Evolutionary conservation across 2,797 vertebrate species (phyloP).

Genomic region (Pangasius larnaudii): DNA sequence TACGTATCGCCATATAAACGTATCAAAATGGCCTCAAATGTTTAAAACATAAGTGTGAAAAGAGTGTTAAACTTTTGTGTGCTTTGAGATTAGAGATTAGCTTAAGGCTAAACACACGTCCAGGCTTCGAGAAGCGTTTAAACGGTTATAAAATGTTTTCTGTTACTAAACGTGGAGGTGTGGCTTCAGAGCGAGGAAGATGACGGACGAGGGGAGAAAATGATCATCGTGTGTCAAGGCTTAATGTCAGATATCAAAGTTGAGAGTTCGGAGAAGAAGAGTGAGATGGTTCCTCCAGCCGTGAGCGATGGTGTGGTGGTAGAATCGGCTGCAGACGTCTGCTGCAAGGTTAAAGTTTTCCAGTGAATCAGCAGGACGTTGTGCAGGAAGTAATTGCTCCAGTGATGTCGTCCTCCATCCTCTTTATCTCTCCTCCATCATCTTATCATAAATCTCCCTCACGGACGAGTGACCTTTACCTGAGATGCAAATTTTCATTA

Average conservation of each 20-base stretch:
- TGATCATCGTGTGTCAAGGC: not conserved
- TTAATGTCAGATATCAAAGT: not conserved
- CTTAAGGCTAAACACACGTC: too few species aligned
- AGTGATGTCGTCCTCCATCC: slow-evolving; percentile 60
- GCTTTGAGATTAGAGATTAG: too few species aligned
- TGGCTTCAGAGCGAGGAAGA: not conserved
- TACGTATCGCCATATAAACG: too few species aligned
- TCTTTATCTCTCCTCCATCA: slow-evolving; percentile 54
- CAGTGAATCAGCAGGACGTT: slow-evolving; percentile 58
- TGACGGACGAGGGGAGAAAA: too few species aligned
- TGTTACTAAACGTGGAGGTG: not conserved
- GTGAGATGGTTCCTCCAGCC: not conserved
- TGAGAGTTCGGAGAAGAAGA: not conserved
- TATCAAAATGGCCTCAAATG: too few species aligned
- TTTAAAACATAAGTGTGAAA: too few species aligned
- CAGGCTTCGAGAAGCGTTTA: too few species aligned
- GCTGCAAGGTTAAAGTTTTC: slow-evolving; percentile 57
- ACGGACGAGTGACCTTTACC: slow-evolving; percentile 67
- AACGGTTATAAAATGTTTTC: too few species aligned
- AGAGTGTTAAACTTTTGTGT: too few species aligned
- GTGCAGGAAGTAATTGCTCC: slow-evolving; percentile 47
- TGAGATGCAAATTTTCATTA: slow-evolving; percentile 62
- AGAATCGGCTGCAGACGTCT: not conserved
- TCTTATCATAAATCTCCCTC: slow-evolving; percentile 65
- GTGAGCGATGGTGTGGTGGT: not conserved